Evolutionary conservation across 2,888 invertebrate species (phyloP).

Genomic region (Hypsopygia costalis): DNA sequence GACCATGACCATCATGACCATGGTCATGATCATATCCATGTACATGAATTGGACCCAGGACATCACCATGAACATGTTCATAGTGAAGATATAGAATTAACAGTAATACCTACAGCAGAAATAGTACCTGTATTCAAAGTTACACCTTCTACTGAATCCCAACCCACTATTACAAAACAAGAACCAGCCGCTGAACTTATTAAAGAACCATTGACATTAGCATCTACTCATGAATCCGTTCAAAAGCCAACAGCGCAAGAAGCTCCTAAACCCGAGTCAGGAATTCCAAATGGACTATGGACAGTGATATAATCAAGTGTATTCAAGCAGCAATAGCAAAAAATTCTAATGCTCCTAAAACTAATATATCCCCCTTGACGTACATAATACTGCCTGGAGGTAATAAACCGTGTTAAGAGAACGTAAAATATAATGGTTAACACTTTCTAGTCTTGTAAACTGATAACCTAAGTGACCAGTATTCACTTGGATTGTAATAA

Average conservation of each 20-base stretch:
- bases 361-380: constrained; percentile 46
- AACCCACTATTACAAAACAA: not conserved
- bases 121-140: constrained; percentile 15
- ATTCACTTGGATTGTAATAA: not conserved
- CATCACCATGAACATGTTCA: not conserved
- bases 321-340: constrained; percentile 43
- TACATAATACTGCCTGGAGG: constrained; percentile 50
- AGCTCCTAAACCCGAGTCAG: not conserved
- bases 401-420: constrained; percentile 43
- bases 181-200: not conserved
- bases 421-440: constrained; percentile 1
- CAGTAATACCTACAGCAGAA: not conserved
- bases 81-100: not conserved
- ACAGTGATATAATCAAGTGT: constrained; percentile 56
- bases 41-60: too few species aligned
- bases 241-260: not conserved
- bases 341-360: constrained; percentile 18
- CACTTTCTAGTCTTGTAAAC: constrained; percentile 36
- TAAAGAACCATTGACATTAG: too few species aligned
- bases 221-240: constrained; percentile 9
- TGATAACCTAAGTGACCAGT: constrained; percentile 15
- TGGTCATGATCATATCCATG: too few species aligned
- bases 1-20: too few species aligned
- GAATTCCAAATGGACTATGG: constrained; percentile 24
- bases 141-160: not conserved